Base-by-base conservation (phyloP, 2,888 invertebrate species). In the Mimas tiliae region DNA sequence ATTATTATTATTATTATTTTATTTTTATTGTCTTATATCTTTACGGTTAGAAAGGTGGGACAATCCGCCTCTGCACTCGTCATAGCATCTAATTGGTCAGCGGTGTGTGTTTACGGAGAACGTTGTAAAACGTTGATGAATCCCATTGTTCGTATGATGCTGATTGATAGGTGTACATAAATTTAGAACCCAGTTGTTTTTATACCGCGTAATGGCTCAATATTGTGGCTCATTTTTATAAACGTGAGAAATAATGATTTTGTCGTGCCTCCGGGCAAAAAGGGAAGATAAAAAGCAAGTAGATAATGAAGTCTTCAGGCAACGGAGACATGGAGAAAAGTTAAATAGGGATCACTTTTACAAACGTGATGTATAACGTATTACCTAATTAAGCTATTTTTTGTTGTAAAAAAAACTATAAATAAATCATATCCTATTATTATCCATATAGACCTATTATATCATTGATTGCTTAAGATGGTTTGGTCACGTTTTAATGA, bases 71-170 rank as follows among this genome's bases (percentile, higher is more conserved):
- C 50, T 11, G 50, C 6, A 50, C 9, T 50, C 19, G 19, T 50
- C 19, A 19, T n/a, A 19, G 8, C 19, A 19, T 50, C 50, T 50
- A 50, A 50, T 58, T 42, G 42, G 42, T 42, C 38, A 58, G 55
- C 7, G 42, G 55, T 16, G 58, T 53, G 53, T 19, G 65, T 65
- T 68, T 68, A 69, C 68, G 55, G 66, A 66, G 67, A 67, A 62
- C 65, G 68, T 27, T 69, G 58, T 68, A 68, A 67, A 63, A 63
- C 67, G 64, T 53, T 69, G 67, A 69, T 69, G 64, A 68, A 53
- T 68, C 63, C 62, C 62, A 69, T 71, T 73, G 72, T 71, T 68
- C 62, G 63, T 67, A 48, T 72, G 70, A 69, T 73, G 67, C 65
- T 69, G 72, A 73, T 72, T 72, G 67, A 73, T 69, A 69, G 68